Conservation (phyloP, 2,113 vertebrate genomes). For the Phycodurus eques region DNA sequence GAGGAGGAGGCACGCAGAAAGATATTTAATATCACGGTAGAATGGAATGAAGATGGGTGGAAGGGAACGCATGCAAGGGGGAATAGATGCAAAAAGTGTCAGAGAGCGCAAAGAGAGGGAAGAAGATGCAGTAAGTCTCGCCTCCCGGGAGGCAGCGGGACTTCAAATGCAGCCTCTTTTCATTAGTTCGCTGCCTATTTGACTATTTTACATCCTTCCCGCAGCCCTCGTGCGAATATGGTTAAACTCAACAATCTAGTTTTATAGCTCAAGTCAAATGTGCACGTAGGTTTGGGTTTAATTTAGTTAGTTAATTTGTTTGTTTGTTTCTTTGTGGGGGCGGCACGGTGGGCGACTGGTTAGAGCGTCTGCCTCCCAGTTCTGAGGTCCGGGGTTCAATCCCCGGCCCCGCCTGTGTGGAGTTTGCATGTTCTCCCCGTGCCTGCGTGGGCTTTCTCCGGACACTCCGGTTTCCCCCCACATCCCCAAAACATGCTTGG, state of each 20-base stretch:
- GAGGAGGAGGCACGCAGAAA: slow-evolving; percentile 31
- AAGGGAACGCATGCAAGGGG: slow-evolving; percentile 29
- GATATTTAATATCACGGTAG: slow-evolving; percentile 43
- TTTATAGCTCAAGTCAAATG: not conserved
- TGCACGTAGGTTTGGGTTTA: not conserved
- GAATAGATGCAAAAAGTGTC: slow-evolving; percentile 39
- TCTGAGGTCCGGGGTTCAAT: too few species aligned
- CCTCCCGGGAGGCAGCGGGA: slow-evolving; percentile 16
- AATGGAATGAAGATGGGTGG: slow-evolving; percentile 19
- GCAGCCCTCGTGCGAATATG: slow-evolving; percentile 2
- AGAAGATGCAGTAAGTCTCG: not conserved
- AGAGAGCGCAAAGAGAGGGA: slow-evolving; percentile 15
- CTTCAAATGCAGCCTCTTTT: slow-evolving; percentile 46
- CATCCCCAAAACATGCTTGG: too few species aligned
- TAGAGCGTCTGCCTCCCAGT: too few species aligned
- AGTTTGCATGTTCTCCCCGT: too few species aligned
- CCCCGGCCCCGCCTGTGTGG: too few species aligned
- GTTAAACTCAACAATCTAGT: slow-evolving; percentile 7
- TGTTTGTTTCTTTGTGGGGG: not conserved
- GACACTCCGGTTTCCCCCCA: too few species aligned
- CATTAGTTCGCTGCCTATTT: slow-evolving; percentile 39
- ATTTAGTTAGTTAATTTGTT: not conserved
- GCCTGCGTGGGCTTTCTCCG: too few species aligned
- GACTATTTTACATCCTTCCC: slow-evolving; percentile 15
- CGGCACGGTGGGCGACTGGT: not conserved